A percentile compares a stretch with the other conserved stretches of the same genome.
phyloP scores from a whole-genome alignment of 2,797 vertebrate species.

The Spinus olivaceus region DNA sequence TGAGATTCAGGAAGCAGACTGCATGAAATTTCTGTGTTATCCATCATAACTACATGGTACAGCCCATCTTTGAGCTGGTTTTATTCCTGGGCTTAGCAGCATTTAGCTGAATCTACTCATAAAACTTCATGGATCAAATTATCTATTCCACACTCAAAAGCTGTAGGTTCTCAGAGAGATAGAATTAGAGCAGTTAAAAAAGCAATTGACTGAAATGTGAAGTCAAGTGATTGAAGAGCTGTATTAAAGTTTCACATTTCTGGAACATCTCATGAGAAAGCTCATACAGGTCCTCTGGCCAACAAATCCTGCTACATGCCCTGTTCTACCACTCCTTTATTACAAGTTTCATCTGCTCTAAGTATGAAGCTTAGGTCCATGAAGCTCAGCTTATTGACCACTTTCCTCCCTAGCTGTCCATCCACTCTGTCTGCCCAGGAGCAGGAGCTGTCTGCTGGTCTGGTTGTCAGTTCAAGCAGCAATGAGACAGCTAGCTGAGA shows the following conservation, averaged over 20 bases:
- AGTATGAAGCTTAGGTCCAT: neutral
- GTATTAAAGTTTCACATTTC: neutral
- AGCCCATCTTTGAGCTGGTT: neutral
- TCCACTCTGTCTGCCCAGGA: neutral
- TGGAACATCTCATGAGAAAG: neutral
- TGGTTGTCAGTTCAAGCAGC: neutral
- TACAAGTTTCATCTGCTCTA: accelerated
- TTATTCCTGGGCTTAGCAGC: neutral
- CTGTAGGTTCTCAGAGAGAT: neutral
- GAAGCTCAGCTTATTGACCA: neutral
- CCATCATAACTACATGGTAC: neutral
- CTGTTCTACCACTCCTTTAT: neutral
- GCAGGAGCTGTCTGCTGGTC: neutral
- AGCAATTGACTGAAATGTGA: neutral
- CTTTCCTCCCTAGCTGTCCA: neutral
- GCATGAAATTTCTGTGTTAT: neutral
- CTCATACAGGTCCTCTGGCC: neutral
- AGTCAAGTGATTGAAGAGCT: neutral
- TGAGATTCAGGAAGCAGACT: neutral
- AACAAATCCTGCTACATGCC: accelerated
- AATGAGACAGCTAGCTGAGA: neutral
- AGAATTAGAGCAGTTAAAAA: neutral
- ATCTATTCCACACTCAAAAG: neutral
- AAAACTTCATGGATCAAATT: conserved; percentile 17
- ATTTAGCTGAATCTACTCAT: neutral